These are phyloP conservation scores for Operophtera brumata DNA, from an alignment of 2,888 invertebrate genomes.

Conservation along the genomic window DNA sequence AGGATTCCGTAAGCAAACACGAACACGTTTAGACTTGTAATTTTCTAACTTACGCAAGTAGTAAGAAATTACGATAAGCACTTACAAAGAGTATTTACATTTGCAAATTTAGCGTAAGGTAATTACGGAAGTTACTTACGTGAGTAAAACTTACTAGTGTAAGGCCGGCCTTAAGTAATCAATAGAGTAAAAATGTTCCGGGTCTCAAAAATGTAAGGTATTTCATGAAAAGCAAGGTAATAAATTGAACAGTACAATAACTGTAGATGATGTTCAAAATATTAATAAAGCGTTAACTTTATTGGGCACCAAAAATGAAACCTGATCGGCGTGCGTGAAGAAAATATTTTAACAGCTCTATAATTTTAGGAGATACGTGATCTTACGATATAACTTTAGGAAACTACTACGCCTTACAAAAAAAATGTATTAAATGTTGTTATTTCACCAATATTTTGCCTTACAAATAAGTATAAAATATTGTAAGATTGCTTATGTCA, in stretches of 20 bases:
- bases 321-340: constrained; percentile 31
- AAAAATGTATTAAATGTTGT: not conserved
- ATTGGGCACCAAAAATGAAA: constrained; percentile 29
- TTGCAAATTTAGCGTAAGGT: no score
- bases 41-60: no score
- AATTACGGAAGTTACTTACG: no score
- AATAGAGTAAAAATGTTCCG: no score
- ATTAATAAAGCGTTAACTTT: constrained; percentile 31
- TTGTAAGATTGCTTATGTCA: no score
- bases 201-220: not conserved
- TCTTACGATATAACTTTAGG: constrained; percentile 25
- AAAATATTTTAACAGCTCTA: constrained; percentile 31
- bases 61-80: no score
- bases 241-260: constrained; percentile 19
- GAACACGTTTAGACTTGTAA: no score
- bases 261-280: constrained; percentile 19
- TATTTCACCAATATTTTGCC: not conserved
- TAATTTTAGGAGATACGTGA: constrained; percentile 33
- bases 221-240: constrained; percentile 7
- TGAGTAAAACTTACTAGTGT: no score
- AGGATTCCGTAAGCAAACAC: no score
- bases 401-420: constrained; percentile 14
- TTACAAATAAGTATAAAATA: no score
- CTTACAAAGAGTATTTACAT: no score
- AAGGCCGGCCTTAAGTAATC: no score